These are phyloP conservation scores for Phycodurus eques DNA, from an alignment of 2,113 vertebrate species.

Conservation along the genomic window DNA sequence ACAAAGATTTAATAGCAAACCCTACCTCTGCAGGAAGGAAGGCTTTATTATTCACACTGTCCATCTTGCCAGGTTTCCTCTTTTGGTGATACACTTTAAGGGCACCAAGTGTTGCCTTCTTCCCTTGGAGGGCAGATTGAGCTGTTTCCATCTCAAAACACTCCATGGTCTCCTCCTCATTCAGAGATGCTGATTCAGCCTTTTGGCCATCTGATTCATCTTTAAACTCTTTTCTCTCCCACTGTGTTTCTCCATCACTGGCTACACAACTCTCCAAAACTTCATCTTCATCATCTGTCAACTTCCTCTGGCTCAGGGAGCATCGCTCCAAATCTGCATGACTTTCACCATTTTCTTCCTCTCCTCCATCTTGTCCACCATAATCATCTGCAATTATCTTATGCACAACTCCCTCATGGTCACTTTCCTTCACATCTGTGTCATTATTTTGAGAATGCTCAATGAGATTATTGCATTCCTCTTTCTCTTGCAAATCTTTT, in stretches of 20 bases:
- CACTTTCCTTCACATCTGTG: constrained; percentile 26
- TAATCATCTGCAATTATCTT: constrained; percentile 22
- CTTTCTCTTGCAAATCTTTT: not conserved
- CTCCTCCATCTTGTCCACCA: constrained; percentile 9
- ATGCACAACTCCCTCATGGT: constrained; percentile 5
- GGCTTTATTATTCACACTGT: constrained; percentile 13
- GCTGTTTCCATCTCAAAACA: constrained; percentile 19
- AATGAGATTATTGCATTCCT: constrained; percentile 23
- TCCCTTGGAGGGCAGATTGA: constrained; percentile 7
- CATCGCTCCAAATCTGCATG: constrained; percentile 45
- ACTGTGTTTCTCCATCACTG: constrained; percentile 24
- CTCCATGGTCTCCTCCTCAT: constrained; percentile 35
- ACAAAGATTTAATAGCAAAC: constrained; percentile 40
- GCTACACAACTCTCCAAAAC: constrained; percentile 34
- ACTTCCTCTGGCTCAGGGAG: constrained; percentile 43
- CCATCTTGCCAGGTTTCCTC: constrained; percentile 20
- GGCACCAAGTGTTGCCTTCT: constrained; percentile 1
- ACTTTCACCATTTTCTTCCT: constrained; percentile 31
- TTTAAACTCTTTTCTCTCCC: constrained; percentile 17
- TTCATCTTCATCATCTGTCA: constrained; percentile 11
- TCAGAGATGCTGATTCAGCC: constrained; percentile 6
- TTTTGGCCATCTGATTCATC: constrained; percentile 16
- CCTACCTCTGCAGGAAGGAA: constrained; percentile 62
- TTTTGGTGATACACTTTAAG: not conserved
- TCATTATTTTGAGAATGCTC: constrained; percentile 19